A percentile compares a stretch with the other conserved stretches of the same genome.
Conservation (phyloP, 37 sponge, comb jelly and placozoan species). For the Haliclona indistincta region DNA sequence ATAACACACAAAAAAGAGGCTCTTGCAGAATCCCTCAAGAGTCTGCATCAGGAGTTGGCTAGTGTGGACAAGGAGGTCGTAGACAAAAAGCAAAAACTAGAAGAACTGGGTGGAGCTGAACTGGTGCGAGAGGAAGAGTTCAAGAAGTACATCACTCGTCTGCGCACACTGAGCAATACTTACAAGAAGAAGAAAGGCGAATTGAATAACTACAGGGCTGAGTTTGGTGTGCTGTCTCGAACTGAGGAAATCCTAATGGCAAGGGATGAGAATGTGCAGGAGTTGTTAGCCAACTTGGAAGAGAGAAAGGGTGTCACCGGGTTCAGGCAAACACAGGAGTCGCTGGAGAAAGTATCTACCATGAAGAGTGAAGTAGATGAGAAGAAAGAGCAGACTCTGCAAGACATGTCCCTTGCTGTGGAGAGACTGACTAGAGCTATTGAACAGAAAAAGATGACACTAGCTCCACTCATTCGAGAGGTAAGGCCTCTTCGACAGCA, state of each 20-base stretch:
- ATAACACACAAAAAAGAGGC: slow-evolving; percentile 79
- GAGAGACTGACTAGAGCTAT: slow-evolving; percentile 69
- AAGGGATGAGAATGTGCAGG: slow-evolving; percentile 52
- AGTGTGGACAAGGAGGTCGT: slow-evolving; percentile 47
- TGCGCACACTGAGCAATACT: slow-evolving; percentile 73
- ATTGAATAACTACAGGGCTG: slow-evolving; percentile 77
- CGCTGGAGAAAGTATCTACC: slow-evolving; percentile 89
- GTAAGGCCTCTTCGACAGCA: slow-evolving; percentile 85
- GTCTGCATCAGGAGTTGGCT: slow-evolving; percentile 66
- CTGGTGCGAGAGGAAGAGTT: slow-evolving; percentile 85
- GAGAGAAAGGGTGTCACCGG: slow-evolving; percentile 89
- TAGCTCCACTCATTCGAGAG: slow-evolving; percentile 93
- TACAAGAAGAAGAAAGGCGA: slow-evolving; percentile 91
- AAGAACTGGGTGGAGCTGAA: slow-evolving; percentile 62
- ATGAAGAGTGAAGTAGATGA: slow-evolving; percentile 87
- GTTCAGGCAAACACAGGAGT: slow-evolving; percentile 75
- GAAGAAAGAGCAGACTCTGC: slow-evolving; percentile 67
- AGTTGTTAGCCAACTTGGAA: slow-evolving; percentile 65
- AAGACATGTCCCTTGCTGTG: slow-evolving; percentile 81
- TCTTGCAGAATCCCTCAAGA: slow-evolving; percentile 56
- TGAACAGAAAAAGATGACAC: slow-evolving; percentile 78
- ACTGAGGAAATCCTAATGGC: slow-evolving; percentile 90
- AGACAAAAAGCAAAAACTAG: slow-evolving; percentile 43
- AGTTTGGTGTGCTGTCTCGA: slow-evolving; percentile 86
- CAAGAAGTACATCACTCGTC: slow-evolving; percentile 67